A percentile compares a stretch with the other conserved stretches of the same genome.
These are phyloP conservation scores for Pegoplata infirma DNA, from an alignment of 2,888 invertebrate species.

Conservation along the genomic window DNA sequence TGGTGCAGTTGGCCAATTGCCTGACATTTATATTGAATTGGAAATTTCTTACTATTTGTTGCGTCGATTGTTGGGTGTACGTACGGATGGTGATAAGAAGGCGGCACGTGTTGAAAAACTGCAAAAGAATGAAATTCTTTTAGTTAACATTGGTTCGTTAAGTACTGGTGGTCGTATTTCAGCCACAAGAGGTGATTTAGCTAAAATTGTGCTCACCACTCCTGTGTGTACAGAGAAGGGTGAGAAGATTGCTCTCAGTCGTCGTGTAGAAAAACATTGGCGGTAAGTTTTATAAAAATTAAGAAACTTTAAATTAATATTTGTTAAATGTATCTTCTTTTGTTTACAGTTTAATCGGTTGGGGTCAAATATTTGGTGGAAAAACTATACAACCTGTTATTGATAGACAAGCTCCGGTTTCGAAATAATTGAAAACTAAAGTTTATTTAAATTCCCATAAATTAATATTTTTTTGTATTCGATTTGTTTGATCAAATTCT, in stretches of 20 bases:
- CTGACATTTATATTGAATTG: conserved; percentile 97
- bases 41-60: conserved; percentile 99
- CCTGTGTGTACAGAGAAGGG: conserved; percentile 99
- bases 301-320: background rate
- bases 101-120: conserved; percentile 98
- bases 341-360: conserved; percentile 96
- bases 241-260: conserved; percentile 99
- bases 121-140: conserved; percentile 91
- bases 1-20: conserved; percentile 97
- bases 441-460: background rate
- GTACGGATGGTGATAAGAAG: conserved; percentile 99
- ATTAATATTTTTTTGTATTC: conserved; percentile 5
- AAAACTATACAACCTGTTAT: conserved; percentile 91
- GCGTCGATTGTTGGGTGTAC: conserved; percentile 96
- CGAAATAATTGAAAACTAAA: conserved; percentile 22
- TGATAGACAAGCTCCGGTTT: conserved; percentile 66
- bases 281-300: conserved; percentile 82
- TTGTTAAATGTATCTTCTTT: background rate
- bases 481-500: conserved; percentile 15
- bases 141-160: conserved; percentile 99
- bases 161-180: conserved; percentile 98
- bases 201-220: conserved; percentile 96
- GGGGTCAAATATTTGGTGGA: conserved; percentile 99
- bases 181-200: conserved; percentile 97
- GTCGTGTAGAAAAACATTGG: conserved; percentile 99